Conservation (phyloP, 2,797 vertebrate species). For the Artibeus jamaicensis region DNA sequence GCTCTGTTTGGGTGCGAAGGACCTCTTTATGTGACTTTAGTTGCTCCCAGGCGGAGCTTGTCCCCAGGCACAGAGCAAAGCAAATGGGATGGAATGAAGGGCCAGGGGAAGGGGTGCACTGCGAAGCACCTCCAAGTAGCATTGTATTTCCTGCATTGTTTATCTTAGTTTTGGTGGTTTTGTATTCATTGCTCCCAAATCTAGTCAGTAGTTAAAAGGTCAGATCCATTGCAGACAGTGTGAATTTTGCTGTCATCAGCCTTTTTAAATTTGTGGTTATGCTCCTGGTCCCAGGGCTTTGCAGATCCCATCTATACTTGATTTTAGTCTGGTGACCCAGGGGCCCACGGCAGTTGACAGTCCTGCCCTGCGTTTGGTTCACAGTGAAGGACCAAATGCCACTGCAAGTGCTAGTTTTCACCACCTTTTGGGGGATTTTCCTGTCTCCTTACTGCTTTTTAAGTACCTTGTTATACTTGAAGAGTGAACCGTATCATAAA, state of each 20-base stretch:
- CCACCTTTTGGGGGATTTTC: not conserved
- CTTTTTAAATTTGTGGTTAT: not conserved
- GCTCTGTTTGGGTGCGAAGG: not conserved
- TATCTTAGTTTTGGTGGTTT: not conserved
- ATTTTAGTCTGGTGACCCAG: not conserved
- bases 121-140: not conserved
- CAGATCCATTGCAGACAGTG: not conserved
- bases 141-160: not conserved
- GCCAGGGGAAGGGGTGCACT: not conserved
- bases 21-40: not conserved
- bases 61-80: not conserved
- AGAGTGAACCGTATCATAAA: not conserved
- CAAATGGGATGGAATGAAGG: not conserved
- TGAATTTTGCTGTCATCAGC: not conserved
- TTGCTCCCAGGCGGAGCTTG: not conserved
- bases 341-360: accelerated
- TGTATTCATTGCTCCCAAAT: not conserved
- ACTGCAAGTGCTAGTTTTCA: not conserved
- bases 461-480: not conserved
- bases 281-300: not conserved
- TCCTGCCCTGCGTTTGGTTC: not conserved
- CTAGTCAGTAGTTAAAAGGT: not conserved
- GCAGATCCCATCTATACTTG: not conserved
- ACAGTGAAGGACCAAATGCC: no score
- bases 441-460: not conserved